Evolutionary conservation across 2,888 invertebrate genomes (phyloP).

Genomic region (Kuschelorhynchus macadamiae): DNA sequence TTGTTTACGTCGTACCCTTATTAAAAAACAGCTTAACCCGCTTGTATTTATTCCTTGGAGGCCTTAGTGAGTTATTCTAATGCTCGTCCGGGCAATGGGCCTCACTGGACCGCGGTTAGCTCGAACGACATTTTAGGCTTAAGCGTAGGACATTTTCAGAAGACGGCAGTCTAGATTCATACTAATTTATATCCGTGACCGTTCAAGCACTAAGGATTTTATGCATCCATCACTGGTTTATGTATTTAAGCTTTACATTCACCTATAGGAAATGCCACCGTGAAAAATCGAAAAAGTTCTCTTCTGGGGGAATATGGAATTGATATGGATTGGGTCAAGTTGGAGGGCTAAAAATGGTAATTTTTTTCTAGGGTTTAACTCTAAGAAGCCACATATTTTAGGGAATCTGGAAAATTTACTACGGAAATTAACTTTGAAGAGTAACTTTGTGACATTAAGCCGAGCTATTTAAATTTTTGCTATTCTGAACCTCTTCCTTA

Average conservation of each 20-base stretch:
- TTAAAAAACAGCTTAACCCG: slow-evolving; percentile 9
- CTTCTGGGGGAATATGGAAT: slow-evolving; percentile 18
- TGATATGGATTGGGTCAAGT: slow-evolving; percentile 4
- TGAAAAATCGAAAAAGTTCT: slow-evolving; percentile 30
- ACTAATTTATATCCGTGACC: slow-evolving; percentile 55
- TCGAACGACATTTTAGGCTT: slow-evolving; percentile 52
- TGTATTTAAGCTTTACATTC: slow-evolving; percentile 27
- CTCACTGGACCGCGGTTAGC: slow-evolving; percentile 47
- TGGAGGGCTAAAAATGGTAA: neutral
- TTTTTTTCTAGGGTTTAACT: slow-evolving; percentile 6
- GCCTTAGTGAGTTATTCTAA: slow-evolving; percentile 48
- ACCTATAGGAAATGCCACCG: slow-evolving; percentile 21
- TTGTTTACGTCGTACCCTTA: neutral
- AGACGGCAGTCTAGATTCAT: slow-evolving; percentile 53
- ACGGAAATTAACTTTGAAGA: too few species aligned
- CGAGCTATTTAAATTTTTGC: too few species aligned
- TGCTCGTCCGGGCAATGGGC: slow-evolving; percentile 46
- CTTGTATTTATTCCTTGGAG: slow-evolving; percentile 32
- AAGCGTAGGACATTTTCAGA: slow-evolving; percentile 54
- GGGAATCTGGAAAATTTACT: too few species aligned
- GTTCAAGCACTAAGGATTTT: slow-evolving; percentile 37
- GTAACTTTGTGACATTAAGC: too few species aligned
- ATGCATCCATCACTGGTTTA: slow-evolving; percentile 44
- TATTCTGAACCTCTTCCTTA: too few species aligned
- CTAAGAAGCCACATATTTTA: too few species aligned